Evolutionary conservation across 1,140 invertebrate genomes (phyloP), one percentile per base, ranked within the genome.

Genomic region (Drosophila triauraria): DNA sequence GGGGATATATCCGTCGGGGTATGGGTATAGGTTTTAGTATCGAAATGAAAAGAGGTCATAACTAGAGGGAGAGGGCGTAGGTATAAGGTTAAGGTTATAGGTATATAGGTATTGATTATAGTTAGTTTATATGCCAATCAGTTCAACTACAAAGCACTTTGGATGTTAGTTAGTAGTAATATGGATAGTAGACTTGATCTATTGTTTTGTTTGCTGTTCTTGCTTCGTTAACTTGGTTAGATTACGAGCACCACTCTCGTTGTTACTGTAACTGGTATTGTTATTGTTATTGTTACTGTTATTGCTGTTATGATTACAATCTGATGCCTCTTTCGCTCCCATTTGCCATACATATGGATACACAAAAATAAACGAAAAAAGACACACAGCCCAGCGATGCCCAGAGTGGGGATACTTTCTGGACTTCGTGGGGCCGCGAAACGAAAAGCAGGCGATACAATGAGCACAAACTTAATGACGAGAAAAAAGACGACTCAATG

Each of bases 321-420:
- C 91, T 92, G 91, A 92, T 91, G 82, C 87, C 86, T 92, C 91
- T 92, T 92, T 92, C 91, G 83, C 91, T 92, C 91, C 91, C 91
- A 92, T 91, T 92, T 91, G 87, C 87, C 87, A 87, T 90, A 91
- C 88, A 88, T 74, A 74, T 84, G 84, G 84, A 88, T 88, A 88
- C 65, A 88, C 72, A 88, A 83, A 87, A 42, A 17, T 25, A 54
- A 67, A 72, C 32, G 46, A 64, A 64, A 71, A 15, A 6, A 20
- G 20, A 20, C 1, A 30, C 27, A 42, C 17, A 47, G n/a, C 40
- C 62, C 60, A 44, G 32, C 48, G 68, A 42, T 48, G 32, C 0
- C 40, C 69, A 35, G 43, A 58, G 5, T 23, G 20, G 35, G 35
- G 20, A 20, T 2, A 3, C 3, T 32, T 10, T 25, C 40, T 32